Conservation (phyloP, 2,797 vertebrate genomes). For the Coregonus suidteri region DNA sequence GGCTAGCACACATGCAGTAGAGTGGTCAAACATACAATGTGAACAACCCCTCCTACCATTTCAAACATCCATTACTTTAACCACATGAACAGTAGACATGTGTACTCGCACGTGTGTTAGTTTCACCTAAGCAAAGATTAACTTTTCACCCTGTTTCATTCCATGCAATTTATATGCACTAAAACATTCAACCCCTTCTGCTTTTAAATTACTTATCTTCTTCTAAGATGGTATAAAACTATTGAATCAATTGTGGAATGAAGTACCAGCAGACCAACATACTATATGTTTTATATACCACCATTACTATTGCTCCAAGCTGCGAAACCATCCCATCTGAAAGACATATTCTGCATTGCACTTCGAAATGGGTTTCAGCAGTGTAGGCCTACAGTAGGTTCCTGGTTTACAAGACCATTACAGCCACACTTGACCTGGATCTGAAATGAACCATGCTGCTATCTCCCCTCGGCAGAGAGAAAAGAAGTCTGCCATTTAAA, state of each 20-base stretch:
- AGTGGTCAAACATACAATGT: background rate
- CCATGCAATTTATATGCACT: background rate
- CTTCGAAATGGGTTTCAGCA: background rate
- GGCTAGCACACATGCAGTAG: background rate
- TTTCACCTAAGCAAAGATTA: background rate
- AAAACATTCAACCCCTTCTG: background rate
- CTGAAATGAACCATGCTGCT: background rate
- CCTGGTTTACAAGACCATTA: background rate
- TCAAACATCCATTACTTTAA: background rate
- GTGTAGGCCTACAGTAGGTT: background rate
- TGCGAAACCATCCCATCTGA: background rate
- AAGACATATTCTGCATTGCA: background rate
- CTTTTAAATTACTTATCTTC: background rate
- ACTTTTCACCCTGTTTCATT: background rate
- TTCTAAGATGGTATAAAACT: background rate
- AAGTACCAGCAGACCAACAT: background rate
- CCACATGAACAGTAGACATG: background rate
- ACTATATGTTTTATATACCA: background rate
- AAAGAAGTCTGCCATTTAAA: background rate
- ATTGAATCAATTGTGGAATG: background rate
- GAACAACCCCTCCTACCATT: background rate
- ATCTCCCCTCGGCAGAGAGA: background rate
- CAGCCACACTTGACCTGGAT: constrained; percentile 10
- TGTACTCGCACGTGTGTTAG: background rate
- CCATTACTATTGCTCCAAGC: background rate